Evolutionary conservation across 1,140 invertebrate species (phyloP), one percentile per base, ranked within the genome.

Genomic region (Atta colombica): DNA sequence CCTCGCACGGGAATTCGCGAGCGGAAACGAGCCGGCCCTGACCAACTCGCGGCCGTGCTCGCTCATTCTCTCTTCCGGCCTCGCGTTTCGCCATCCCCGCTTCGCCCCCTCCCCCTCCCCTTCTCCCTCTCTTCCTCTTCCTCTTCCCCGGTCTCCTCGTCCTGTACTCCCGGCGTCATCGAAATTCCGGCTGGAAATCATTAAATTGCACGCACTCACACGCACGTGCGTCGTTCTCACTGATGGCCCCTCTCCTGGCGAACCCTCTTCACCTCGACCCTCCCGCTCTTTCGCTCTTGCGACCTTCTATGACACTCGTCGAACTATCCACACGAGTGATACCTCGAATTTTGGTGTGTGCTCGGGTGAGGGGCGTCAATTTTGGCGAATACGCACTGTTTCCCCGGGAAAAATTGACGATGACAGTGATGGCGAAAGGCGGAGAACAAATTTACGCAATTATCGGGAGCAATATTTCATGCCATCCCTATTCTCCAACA

Each of bases 131-230:
- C 60, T n/a, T n/a, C 53, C 77, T 28, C 66, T 72, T 55, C 16
- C 66, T 28, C 51, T 86, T 63, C 58, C 87, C 10, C 85, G 51
- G 14, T 18, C 31, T 55, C 35, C 80, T 63, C 55, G 69, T 58
- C 55, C 80, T 55, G 69, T 53, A 61, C 61, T 35, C 68, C 88
- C 92, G 87, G 87, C 94, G 93, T 95, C 94, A 95, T 95, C 94
- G 93, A 95, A 95, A 95, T 95, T 94, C 93, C 94, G 91, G 85
- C 77, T 90, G 91, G 77, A 92, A 92, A 92, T 92, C 91, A 92
- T 92, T 92, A 92, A 92, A 92, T 90, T 88, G 90, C 85, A 88
- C 89, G 90, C 93, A 92, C 92, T 92, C 93, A 93, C 84, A 91
- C 88, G 92, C 93, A 90, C 90, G 90, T 92, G 92, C 92, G 89